Evolutionary conservation across 2,888 invertebrate genomes (phyloP), one percentile per base, ranked within the genome.

Genomic region (Cylloceria caligata): DNA sequence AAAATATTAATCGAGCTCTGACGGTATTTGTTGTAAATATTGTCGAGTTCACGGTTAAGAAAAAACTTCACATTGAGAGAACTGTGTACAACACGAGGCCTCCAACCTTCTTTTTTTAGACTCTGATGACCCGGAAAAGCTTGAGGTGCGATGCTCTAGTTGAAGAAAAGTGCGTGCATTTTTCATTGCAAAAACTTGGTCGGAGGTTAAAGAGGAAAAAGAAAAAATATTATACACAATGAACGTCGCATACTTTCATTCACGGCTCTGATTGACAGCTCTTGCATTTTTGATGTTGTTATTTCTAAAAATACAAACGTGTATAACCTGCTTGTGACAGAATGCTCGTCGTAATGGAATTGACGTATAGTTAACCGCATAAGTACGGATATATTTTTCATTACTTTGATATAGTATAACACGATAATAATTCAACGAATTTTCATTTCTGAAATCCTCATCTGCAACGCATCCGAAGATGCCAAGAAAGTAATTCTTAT

Each of bases 1-100:
- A 55, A 57, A 71, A 72, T 65, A 72, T 78, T 57, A 64, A 78
- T 71, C 64, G 39, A 47, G 39, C 7, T 3, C 19, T 3, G 42
- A 39, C 39, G 64, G 24, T 64, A 71, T 77, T 77, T 69, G 69
- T 71, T 55, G 71, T 19, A 69, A 71, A 71, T 77, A 64, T 71
- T 64, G 49, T 64, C 42, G 30, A 24, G 30, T 34, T 49, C 24
- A 34, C 30, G 39, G 60, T 16, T 55, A 74, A 65, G 16, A 68
- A 19, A 76, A 68, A 30, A 42, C 45, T 55, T 19, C 5, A 11
- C 34, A 49, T 21, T 52, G 75, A 67, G 57, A 67, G 52, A 13
- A 13, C 34, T 39, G 42, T 39, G 65, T 45, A 67, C 21, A 19
- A 45, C 6, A 1, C 11, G 21, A 34, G 13, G 42, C 67, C 21